A percentile compares a stretch with the other conserved stretches of the same genome.
These are phyloP conservation scores for Drosophila mayri DNA, from an alignment of 1,140 invertebrate species.

Conservation along the genomic window DNA sequence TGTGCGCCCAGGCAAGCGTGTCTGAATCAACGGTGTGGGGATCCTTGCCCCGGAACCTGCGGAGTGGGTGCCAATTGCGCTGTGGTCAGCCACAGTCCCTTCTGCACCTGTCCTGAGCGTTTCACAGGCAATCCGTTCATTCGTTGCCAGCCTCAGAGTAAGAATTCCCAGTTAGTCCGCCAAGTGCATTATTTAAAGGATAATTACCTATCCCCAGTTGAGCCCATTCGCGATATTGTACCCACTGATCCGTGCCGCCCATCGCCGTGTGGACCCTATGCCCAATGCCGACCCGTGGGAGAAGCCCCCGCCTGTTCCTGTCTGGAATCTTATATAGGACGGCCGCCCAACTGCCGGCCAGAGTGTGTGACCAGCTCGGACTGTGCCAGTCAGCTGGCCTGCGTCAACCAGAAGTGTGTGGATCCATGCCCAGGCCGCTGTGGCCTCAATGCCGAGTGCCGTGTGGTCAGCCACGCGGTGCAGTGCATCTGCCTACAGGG, in stretches of 20 bases:
- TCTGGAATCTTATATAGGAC: slow-evolving; percentile 90
- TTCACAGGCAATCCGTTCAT: slow-evolving; percentile 93
- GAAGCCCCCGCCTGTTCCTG: slow-evolving; percentile 90
- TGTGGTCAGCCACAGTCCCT: slow-evolving; percentile 93
- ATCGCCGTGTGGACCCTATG: slow-evolving; percentile 91
- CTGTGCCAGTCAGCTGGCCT: slow-evolving; percentile 90
- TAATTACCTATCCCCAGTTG: slow-evolving; percentile 68
- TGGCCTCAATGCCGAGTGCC: slow-evolving; percentile 92
- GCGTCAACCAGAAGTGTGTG: slow-evolving; percentile 91
- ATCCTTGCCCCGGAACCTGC: slow-evolving; percentile 93
- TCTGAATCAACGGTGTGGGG: slow-evolving; percentile 89
- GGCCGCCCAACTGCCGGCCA: slow-evolving; percentile 92
- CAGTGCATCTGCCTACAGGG: slow-evolving; percentile 91
- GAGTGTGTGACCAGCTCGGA: slow-evolving; percentile 92
- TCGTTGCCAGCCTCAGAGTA: slow-evolving; percentile 86
- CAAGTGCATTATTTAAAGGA: not conserved
- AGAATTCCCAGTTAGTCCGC: slow-evolving; percentile 18
- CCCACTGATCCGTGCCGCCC: slow-evolving; percentile 88
- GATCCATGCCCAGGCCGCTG: slow-evolving; percentile 93
- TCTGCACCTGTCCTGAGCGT: slow-evolving; percentile 91
- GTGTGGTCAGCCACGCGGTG: slow-evolving; percentile 91
- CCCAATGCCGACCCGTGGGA: slow-evolving; percentile 88
- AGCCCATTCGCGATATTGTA: slow-evolving; percentile 82
- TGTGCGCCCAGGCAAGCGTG: slow-evolving; percentile 89
- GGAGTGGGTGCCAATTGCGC: slow-evolving; percentile 90